Evolutionary conservation across 1,140 invertebrate species (phyloP), one percentile per base, ranked within the genome.

Genomic region (Brachionus asplanchnoidis): DNA sequence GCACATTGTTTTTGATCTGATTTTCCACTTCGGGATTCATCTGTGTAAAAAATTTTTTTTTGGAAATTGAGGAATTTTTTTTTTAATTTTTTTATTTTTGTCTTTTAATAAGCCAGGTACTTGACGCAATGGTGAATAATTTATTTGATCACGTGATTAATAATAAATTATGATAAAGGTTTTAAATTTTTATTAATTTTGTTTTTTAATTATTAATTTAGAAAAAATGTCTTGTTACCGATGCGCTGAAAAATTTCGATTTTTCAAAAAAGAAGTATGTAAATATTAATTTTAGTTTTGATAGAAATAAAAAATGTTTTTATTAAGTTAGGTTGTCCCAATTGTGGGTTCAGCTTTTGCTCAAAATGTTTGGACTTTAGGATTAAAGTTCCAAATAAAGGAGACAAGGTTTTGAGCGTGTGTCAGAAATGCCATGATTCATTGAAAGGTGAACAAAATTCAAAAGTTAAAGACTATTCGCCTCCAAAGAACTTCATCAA

Each of bases 11-110:
- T 20, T 90, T 87, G 78, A 92, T 92, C 70, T 91, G 88, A 79
- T 87, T 88, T 88, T 92, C 91, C 17, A 92, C 90, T 85, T 92
- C 91, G 28, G 88, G 87, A 88, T 91, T 92, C 89, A 91, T 91
- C 50, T 77, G 7, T 28, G 11, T 8, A 14, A 9, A n/a, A 75
- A 23, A n/a, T n/a, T n/a, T 23, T 17, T 2, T 11, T 36, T 70
- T 32, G 12, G 3, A 14, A 40, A 70, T 14, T 36, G 7, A 70
- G 28, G 14, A 8, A 14, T 36, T 70, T 70, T 32, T 70, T 70
- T 75, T 44, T 75, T 17, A 5, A 36, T 68, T 68, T 32, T 9
- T 65, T 65, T 28, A 17, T 20, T 32, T 68, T 68, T 60, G 53
- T 60, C 53, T 20, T 20, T 60, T 9, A 26, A 6, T 9, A 20